A percentile compares a stretch with the other conserved stretches of the same genome.
Evolutionary conservation across 2,797 vertebrate genomes (phyloP).

Genomic region (Sebastes reedi): DNA sequence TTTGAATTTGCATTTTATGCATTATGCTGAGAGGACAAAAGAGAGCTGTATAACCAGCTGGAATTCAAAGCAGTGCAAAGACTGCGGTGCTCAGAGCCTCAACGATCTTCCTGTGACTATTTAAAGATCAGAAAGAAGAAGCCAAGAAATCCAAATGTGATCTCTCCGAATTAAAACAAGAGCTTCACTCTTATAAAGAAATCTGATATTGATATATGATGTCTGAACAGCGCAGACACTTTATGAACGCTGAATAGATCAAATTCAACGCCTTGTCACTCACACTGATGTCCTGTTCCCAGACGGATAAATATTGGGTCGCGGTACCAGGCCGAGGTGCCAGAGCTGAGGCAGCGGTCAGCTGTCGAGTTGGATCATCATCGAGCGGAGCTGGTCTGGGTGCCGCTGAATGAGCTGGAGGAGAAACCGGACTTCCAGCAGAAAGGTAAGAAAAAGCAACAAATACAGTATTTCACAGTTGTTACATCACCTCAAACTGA

Average conservation of each 20-base stretch:
- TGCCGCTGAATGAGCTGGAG: conserved; percentile 84
- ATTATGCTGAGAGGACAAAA: conserved; percentile 7
- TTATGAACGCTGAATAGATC: neutral
- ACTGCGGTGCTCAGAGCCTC: neutral
- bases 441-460: conserved; percentile 81
- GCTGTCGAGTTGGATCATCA: conserved; percentile 87
- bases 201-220: neutral
- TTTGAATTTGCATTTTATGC: conserved; percentile 14
- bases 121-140: conserved; percentile 34
- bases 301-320: conserved; percentile 98
- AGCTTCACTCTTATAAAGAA: neutral
- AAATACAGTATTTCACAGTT: neutral
- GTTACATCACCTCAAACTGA: neutral
- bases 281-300: conserved; percentile 10
- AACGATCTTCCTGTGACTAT: conserved; percentile 15
- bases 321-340: conserved; percentile 96
- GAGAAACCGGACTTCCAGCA: conserved; percentile 81
- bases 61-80: conserved; percentile 7
- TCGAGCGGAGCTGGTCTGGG: conserved; percentile 91
- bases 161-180: neutral
- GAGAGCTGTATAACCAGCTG: neutral
- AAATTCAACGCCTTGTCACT: conserved; percentile 2
- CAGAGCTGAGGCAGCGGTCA: conserved; percentile 85
- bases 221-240: neutral
- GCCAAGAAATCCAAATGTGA: conserved; percentile 13